phyloP scores from a whole-genome alignment of 1,140 invertebrate species.

The Chrysomallon squamiferum region DNA sequence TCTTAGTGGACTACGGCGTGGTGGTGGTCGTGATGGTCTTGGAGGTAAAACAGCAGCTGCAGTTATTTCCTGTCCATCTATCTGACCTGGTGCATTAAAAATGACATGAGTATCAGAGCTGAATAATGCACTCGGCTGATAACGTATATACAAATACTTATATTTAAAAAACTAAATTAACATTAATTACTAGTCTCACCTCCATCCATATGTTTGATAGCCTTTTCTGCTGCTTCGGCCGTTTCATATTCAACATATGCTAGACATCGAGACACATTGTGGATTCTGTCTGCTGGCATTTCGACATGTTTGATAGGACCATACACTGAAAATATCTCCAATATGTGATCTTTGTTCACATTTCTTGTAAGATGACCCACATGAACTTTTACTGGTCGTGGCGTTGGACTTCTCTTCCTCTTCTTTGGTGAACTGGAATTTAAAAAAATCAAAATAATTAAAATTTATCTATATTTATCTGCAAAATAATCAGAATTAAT shows the following conservation, averaged over 20 bases:
- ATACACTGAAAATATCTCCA: conserved; percentile 94
- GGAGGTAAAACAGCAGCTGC: conserved; percentile 87
- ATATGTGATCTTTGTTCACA: conserved; percentile 87
- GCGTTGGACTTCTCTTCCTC: conserved; percentile 51
- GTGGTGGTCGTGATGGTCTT: conserved; percentile 72
- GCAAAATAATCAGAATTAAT: too few species aligned
- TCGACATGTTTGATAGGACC: conserved; percentile 90
- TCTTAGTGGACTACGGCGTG: conserved; percentile 53
- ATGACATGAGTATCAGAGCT: neutral
- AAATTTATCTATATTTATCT: neutral
- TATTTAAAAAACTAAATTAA: too few species aligned
- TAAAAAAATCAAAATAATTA: neutral
- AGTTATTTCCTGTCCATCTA: conserved; percentile 90
- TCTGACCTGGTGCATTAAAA: conserved; percentile 61
- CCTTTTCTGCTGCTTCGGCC: conserved; percentile 94
- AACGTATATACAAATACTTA: too few species aligned
- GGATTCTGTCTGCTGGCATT: conserved; percentile 85
- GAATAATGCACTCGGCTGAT: neutral
- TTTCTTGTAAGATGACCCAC: conserved; percentile 90
- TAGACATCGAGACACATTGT: conserved; percentile 86
- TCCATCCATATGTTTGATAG: conserved; percentile 99
- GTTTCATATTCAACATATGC: conserved; percentile 95
- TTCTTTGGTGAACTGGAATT: conserved; percentile 40
- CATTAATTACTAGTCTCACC: too few species aligned
- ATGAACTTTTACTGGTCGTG: conserved; percentile 77